Conservation (phyloP, 2,113 vertebrate genomes). For the Rhinolophus ferrumequinum region DNA sequence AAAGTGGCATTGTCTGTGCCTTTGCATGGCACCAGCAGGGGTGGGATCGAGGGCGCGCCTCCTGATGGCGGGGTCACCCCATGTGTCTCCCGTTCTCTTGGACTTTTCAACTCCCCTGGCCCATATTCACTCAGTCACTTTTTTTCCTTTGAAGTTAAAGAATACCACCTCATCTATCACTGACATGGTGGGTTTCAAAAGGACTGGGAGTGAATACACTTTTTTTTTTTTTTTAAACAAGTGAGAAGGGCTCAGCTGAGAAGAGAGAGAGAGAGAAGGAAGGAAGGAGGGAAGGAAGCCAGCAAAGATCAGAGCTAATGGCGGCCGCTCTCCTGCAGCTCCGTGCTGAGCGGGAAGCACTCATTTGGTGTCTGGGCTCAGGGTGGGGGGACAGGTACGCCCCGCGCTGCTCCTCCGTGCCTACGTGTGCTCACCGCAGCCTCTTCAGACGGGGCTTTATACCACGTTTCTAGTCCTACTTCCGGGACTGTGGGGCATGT, state of each 20-base stretch:
- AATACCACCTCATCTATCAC: conserved; percentile 90
- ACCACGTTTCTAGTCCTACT: conserved; percentile 67
- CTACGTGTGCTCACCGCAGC: conserved; percentile 71
- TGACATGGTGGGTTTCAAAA: conserved; percentile 84
- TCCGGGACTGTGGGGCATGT: conserved; percentile 27
- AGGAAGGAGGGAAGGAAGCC: background rate
- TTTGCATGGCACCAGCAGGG: conserved; percentile 89
- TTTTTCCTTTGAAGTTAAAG: conserved; percentile 85
- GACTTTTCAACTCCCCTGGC: conserved; percentile 83
- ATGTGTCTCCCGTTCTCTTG: conserved; percentile 81
- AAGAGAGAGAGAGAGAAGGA: conserved; percentile 40
- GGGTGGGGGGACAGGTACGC: conserved; percentile 60
- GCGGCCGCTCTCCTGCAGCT: conserved; percentile 66
- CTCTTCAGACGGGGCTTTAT: conserved; percentile 56
- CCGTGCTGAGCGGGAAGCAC: conserved; percentile 51
- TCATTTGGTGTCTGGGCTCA: background rate
- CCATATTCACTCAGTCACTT: conserved; percentile 69
- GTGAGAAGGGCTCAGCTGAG: conserved; percentile 77
- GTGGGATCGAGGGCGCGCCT: conserved; percentile 84
- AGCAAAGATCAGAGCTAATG: conserved; percentile 62
- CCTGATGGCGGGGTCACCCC: conserved; percentile 87
- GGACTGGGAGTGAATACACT: conserved; percentile 80
- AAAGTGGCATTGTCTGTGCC: conserved; percentile 92
- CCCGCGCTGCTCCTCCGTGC: conserved; percentile 58
- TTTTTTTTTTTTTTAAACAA: conserved; percentile 72